Evolutionary conservation across 1,140 invertebrate genomes (phyloP), one percentile per base, ranked within the genome.

Genomic region (Drosophila mauritiana): DNA sequence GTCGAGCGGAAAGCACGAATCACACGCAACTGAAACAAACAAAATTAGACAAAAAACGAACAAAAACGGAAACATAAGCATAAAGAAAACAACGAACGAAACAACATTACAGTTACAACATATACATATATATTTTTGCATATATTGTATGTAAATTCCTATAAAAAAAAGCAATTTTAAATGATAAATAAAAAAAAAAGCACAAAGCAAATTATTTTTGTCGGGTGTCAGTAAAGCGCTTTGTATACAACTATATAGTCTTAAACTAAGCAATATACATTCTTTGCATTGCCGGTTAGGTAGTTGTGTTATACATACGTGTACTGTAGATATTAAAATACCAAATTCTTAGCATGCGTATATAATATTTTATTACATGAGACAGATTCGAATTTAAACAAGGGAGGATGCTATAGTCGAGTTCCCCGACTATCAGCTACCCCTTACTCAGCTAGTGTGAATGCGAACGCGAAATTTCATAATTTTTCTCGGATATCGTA

Each of bases 1-100:
- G 97, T 99, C 92, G 98, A 99, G 95, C 98, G 99, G 97, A 99
- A 99, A 93, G 98, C 99, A 95, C 98, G 97, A 94, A 99, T 98
- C 94, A 99, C 99, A 94, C 99, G 97, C 94, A 99, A 97, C 98
- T 99, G 97, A 94, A 97, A 97, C 96, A 95, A 95, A 95, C 95
- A 92, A 94, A 94, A 94, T 91, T 90, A 78, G 78, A 92, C 84
- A 92, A 92, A 80, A 90, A 92, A 92, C 81, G 75, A 91, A 91
- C 86, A 79, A 55, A 92, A 88, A 80, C 64, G 54, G 64, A 67
- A 91, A 81, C 72, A 57, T 64, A 86, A 65, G 86, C 45, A 52
- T 36, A 68, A 68, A 37, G 5, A 51, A 90, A 80, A 54, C 42
- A 82, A 80, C 48, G 11, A 72, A 73, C 52, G 53, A 67, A 89